Evolutionary conservation across 2,797 vertebrate species (phyloP).

Genomic region (Pseudocheirus occidentalis): DNA sequence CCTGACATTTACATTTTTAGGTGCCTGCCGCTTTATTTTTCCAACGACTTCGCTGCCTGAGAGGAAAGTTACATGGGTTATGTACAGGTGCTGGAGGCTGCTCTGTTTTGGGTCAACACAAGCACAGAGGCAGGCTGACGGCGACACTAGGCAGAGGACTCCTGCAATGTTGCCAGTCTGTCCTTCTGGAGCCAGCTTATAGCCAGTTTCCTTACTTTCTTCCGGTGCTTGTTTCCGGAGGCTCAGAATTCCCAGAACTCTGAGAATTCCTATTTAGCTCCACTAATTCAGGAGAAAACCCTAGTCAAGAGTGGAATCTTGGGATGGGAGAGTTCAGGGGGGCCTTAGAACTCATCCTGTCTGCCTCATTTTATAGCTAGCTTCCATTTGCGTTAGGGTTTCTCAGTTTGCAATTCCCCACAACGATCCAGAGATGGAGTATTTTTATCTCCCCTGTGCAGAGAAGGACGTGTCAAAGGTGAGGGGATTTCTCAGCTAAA

Average conservation of each 20-base stretch:
- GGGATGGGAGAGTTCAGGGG: background rate
- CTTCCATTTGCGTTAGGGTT: background rate
- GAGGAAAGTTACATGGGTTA: constrained; percentile 60
- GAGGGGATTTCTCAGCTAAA: background rate
- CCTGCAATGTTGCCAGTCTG: background rate
- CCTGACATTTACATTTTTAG: constrained; percentile 58
- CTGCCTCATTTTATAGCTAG: background rate
- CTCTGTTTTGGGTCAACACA: background rate
- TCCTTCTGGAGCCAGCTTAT: background rate
- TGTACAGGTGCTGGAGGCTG: constrained; percentile 18
- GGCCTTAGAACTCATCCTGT: background rate
- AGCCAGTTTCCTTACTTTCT: background rate
- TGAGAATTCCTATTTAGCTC: background rate
- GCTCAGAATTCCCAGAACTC: background rate
- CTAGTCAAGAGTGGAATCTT: background rate
- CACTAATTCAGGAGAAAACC: background rate
- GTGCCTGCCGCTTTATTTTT: constrained; percentile 68
- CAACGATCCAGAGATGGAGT: background rate
- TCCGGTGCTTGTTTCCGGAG: background rate
- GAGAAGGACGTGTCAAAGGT: background rate
- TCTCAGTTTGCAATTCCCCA: background rate
- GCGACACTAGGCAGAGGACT: too few relatives aligned
- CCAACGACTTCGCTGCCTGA: constrained; percentile 61
- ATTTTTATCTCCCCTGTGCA: background rate
- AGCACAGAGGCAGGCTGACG: background rate